These are phyloP conservation scores for Schizopygopsis malacanthus DNA, from an alignment of 2,797 vertebrate genomes.

Conservation along the genomic window DNA sequence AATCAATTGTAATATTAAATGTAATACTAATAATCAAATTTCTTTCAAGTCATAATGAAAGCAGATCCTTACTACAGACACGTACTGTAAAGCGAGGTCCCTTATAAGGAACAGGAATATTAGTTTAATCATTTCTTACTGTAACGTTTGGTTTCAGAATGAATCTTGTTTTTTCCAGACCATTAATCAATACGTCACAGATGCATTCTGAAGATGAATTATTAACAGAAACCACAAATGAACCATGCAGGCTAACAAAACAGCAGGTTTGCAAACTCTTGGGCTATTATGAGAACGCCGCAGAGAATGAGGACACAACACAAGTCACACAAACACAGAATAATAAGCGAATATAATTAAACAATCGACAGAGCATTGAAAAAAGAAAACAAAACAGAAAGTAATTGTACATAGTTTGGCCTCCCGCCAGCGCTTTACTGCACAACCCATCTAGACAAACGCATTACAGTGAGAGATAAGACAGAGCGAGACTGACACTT, in stretches of 20 bases:
- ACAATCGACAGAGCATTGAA: neutral
- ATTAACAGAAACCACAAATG: neutral
- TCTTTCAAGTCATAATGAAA: neutral
- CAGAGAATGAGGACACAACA: neutral
- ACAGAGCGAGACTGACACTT: neutral
- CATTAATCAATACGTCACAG: conserved; percentile 2
- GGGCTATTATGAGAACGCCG: neutral
- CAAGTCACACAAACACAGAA: neutral
- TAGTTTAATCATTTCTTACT: neutral
- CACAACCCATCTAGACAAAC: neutral
- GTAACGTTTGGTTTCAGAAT: conserved; percentile 10
- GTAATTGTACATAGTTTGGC: conserved; percentile 1
- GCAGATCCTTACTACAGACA: neutral
- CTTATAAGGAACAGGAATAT: neutral
- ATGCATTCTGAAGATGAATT: neutral
- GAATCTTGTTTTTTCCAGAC: neutral
- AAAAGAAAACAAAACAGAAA: neutral
- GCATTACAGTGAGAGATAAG: conserved; percentile 16
- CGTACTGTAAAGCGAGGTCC: conserved; percentile 25
- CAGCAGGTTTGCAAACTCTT: neutral
- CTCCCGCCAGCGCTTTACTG: neutral
- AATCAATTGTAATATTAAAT: neutral
- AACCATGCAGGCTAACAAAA: neutral
- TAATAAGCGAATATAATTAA: neutral
- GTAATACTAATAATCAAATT: neutral